phyloP scores from a whole-genome alignment of 2,113 vertebrate genomes.

The Glareola pratincola region DNA sequence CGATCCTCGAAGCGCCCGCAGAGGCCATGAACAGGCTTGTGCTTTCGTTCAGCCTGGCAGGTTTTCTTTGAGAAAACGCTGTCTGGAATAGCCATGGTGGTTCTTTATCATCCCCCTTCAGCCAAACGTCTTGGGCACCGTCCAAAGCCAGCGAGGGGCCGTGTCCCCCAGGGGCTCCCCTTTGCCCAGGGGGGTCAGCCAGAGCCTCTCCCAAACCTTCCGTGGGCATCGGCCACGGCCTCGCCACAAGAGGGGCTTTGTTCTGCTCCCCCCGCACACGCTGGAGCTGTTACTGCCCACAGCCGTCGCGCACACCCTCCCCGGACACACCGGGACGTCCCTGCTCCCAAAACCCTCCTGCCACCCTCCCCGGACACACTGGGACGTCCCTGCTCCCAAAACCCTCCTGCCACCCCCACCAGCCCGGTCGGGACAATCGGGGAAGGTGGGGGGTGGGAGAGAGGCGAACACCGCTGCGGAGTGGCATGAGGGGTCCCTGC shows the following conservation, averaged over 20 bases:
- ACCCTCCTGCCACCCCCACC: background rate
- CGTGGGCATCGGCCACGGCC: background rate
- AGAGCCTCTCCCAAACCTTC: background rate
- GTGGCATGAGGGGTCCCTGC: background rate
- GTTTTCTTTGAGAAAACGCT: background rate
- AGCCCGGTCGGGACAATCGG: fast-evolving
- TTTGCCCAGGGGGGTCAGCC: background rate
- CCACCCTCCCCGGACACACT: background rate
- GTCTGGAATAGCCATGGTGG: background rate
- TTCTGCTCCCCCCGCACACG: fast-evolving
- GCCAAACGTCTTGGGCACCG: background rate
- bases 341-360: background rate
- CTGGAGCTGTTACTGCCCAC: background rate
- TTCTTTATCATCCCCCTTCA: background rate
- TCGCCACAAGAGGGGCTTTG: background rate
- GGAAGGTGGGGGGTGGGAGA: background rate
- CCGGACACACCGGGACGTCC: no score
- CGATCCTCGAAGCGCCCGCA: background rate
- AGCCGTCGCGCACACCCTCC: fast-evolving
- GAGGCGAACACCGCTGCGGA: fast-evolving
- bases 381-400: no score
- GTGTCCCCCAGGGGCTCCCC: background rate
- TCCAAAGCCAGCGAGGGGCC: fast-evolving
- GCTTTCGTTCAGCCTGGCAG: background rate
- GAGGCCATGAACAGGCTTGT: background rate